These are phyloP conservation scores for Platycheirus albimanus DNA, from an alignment of 2,888 invertebrate species.

Conservation along the genomic window DNA sequence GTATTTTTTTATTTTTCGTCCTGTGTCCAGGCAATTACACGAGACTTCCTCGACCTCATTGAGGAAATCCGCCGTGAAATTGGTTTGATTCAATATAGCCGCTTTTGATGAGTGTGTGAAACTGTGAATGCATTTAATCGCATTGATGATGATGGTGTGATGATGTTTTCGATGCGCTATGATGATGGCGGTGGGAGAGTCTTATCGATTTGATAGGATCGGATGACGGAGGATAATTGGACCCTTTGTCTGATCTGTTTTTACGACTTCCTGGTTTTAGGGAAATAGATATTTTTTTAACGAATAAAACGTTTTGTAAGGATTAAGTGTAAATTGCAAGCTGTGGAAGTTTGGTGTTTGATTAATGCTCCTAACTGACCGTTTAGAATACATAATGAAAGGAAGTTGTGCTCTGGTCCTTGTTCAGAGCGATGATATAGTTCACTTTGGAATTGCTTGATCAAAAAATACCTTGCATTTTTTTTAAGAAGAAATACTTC, in stretches of 20 bases:
- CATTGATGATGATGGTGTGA: constrained; percentile 49
- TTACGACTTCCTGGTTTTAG: background rate
- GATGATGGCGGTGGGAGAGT: constrained; percentile 26
- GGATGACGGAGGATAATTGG: constrained; percentile 4
- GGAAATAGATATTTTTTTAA: background rate
- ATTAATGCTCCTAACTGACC: too few species aligned
- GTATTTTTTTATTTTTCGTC: constrained; percentile 30
- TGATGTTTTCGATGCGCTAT: too few species aligned
- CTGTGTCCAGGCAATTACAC: constrained; percentile 54
- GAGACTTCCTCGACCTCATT: constrained; percentile 11
- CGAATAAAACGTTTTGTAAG: too few species aligned
- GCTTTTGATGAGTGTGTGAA: too few species aligned
- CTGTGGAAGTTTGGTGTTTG: too few species aligned
- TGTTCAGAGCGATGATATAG: too few species aligned
- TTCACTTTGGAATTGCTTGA: too few species aligned
- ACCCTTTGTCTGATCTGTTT: constrained; percentile 18
- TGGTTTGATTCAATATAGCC: constrained; percentile 26
- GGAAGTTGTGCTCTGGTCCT: too few species aligned
- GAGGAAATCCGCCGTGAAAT: constrained; percentile 46
- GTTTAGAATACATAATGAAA: too few species aligned
- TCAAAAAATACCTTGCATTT: too few species aligned
- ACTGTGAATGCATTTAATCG: constrained; percentile 43
- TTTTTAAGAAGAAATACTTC: too few species aligned
- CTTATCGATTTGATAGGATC: constrained; percentile 9
- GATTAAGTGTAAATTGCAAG: too few species aligned